Conservation (phyloP, 2,797 vertebrate species). For the Chromobotia macracanthus region DNA sequence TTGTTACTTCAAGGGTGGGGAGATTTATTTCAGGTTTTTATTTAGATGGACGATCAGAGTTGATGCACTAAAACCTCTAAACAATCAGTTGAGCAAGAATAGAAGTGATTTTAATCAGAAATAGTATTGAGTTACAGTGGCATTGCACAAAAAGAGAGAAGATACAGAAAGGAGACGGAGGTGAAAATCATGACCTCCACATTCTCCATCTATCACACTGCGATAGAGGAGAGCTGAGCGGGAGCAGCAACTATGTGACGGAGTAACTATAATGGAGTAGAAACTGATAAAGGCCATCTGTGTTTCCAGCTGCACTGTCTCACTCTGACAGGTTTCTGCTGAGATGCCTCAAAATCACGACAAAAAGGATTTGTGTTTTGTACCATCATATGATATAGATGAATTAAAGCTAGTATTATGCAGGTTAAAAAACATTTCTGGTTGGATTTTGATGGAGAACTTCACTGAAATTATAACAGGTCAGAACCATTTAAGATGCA, state of each 20-base stretch:
- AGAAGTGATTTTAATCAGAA: no score
- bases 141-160: background rate
- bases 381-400: no score
- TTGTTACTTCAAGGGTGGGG: background rate
- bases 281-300: constrained; percentile 31
- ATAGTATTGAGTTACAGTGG: background rate
- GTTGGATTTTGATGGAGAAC: no score
- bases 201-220: constrained; percentile 23
- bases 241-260: background rate
- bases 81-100: background rate
- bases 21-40: no score
- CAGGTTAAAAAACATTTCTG: no score
- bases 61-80: background rate
- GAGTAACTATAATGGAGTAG: constrained; percentile 27
- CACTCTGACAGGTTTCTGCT: constrained; percentile 30
- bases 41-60: no score
- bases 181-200: background rate
- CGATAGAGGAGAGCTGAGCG: background rate
- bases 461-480: no score
- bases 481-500: no score
- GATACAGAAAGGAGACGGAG: no score
- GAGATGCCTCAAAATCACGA: background rate
- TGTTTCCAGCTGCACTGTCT: constrained; percentile 12
- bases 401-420: no score
- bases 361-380: background rate